phyloP scores from a whole-genome alignment of 2,113 vertebrate genomes.

The Phrynocephalus versicolor region DNA sequence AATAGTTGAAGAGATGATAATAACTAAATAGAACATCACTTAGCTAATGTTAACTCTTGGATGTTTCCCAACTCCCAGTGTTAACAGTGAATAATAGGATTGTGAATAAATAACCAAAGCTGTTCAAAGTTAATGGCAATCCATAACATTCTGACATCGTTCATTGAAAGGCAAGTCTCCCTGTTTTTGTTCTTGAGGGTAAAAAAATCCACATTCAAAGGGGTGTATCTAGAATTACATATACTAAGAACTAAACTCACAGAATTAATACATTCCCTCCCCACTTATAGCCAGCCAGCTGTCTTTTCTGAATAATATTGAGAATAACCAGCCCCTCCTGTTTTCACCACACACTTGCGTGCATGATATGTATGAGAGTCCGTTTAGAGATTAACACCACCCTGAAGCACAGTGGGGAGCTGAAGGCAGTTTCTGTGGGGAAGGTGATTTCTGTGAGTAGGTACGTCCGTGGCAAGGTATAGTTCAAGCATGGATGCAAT shows the following conservation, averaged over 20 bases:
- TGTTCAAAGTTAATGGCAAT: neutral
- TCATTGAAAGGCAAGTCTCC: neutral
- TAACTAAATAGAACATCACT: slow-evolving; percentile 37
- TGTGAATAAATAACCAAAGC: slow-evolving; percentile 13
- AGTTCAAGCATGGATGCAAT: neutral
- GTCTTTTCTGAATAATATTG: neutral
- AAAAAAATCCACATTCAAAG: neutral
- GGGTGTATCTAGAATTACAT: neutral
- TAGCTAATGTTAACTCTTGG: slow-evolving; percentile 36
- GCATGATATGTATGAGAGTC: neutral
- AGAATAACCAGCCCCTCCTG: neutral
- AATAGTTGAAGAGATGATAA: slow-evolving; percentile 12
- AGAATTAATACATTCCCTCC: neutral
- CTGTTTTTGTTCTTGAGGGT: neutral
- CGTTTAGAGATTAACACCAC: neutral
- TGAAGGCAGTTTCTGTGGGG: too few species aligned
- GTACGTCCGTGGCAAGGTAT: neutral
- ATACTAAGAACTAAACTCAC: neutral
- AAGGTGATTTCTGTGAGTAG: neutral
- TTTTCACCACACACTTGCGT: neutral
- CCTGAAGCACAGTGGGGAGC: neutral
- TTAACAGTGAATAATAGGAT: slow-evolving; percentile 8
- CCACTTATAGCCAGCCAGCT: neutral
- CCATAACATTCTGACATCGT: neutral
- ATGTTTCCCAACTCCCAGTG: neutral